Evolutionary conservation across 2,888 invertebrate species (phyloP).

Genomic region (Nemoura dubitans): DNA sequence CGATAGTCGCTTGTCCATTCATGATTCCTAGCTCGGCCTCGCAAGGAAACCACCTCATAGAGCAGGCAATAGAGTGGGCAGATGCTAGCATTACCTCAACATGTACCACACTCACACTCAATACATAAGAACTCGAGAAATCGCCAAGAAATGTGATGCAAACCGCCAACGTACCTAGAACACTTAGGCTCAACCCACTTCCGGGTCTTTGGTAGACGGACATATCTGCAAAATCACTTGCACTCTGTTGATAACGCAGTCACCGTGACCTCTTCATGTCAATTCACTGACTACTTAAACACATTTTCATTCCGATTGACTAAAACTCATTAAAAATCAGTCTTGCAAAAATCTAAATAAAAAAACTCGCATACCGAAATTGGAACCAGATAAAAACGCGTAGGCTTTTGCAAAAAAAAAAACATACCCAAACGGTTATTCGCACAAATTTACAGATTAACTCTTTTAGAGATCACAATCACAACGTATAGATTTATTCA

Average conservation of each 20-base stretch:
- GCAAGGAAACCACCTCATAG: neutral
- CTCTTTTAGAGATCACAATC: neutral
- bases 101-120: neutral
- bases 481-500: neutral
- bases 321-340: neutral
- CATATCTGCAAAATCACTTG: slow-evolving; percentile 30
- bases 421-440: too few species aligned
- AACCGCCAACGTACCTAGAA: slow-evolving; percentile 60
- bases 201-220: slow-evolving; percentile 56
- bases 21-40: neutral
- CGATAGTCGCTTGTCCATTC: neutral
- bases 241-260: neutral
- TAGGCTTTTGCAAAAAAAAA: too few species aligned
- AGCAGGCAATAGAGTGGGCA: neutral
- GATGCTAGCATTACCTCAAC: neutral
- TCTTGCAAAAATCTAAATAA: neutral
- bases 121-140: neutral
- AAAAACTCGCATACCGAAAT: neutral
- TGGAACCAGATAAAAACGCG: too few species aligned
- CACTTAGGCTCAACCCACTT: slow-evolving; percentile 61
- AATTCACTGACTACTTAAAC: neutral
- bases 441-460: neutral
- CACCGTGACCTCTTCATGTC: neutral
- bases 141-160: neutral
- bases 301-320: neutral